A percentile compares a stretch with the other conserved stretches of the same genome.
Evolutionary conservation across 2,113 vertebrate species (phyloP).

Genomic region (Xenus cinereus): DNA sequence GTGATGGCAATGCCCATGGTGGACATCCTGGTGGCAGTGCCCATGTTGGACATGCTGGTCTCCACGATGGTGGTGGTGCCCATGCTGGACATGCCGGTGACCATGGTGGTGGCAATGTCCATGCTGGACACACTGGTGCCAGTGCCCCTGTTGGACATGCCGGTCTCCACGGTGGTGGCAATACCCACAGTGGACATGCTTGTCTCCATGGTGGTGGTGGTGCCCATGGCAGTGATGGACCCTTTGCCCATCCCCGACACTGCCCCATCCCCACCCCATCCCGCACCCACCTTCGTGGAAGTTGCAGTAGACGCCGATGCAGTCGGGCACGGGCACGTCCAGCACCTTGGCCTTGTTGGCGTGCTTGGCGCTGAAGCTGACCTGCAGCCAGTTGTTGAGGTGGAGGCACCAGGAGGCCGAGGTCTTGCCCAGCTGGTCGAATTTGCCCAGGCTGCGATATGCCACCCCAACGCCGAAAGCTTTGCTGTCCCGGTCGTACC

Average conservation of each 20-base stretch:
- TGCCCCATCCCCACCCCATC: neutral
- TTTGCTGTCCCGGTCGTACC: slow-evolving; percentile 92
- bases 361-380: slow-evolving; percentile 95
- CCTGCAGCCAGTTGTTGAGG: slow-evolving; percentile 96
- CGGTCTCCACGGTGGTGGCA: neutral
- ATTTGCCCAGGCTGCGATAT: slow-evolving; percentile 88
- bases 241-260: neutral
- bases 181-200: neutral
- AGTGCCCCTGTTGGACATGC: rapidly evolving
- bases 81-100: no score
- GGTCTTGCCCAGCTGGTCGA: slow-evolving; percentile 93
- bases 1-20: no score
- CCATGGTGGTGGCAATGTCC: neutral
- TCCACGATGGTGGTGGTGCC: no score
- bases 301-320: slow-evolving; percentile 90
- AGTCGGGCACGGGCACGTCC: slow-evolving; percentile 86
- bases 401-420: slow-evolving; percentile 93
- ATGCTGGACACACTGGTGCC: no score
- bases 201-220: neutral
- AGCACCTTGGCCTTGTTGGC: slow-evolving; percentile 93
- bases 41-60: no score
- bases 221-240: neutral
- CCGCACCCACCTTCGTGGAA: slow-evolving; percentile 85
- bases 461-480: slow-evolving; percentile 88
- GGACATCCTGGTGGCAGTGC: no score